Conservation (phyloP, 2,888 invertebrate genomes). For the Pyrochroa serraticornis region DNA sequence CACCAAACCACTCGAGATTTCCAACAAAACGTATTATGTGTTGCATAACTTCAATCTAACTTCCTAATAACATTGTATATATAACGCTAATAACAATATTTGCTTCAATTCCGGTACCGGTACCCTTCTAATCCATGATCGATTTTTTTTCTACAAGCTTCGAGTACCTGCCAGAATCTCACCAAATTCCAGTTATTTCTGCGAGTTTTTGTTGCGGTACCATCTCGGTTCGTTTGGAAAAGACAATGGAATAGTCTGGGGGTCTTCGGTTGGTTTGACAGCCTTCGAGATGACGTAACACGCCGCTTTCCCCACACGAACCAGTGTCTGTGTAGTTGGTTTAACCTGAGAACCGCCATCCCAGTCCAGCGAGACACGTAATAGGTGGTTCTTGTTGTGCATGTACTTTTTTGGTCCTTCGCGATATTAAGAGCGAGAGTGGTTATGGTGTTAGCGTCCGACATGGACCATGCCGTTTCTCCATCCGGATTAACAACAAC, state of each 20-base stretch:
- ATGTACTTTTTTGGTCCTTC: slow-evolving; percentile 18
- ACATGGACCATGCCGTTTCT: slow-evolving; percentile 1
- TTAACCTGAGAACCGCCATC: slow-evolving; percentile 35
- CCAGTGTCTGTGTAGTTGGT: slow-evolving; percentile 11
- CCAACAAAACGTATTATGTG: no score
- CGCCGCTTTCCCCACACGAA: slow-evolving; percentile 40
- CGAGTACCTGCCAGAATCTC: no score
- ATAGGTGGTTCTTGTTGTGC: slow-evolving; percentile 24
- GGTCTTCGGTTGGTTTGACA: slow-evolving; percentile 33
- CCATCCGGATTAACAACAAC: not conserved
- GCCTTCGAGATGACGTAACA: slow-evolving; percentile 37
- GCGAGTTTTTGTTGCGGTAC: no score
- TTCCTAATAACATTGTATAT: no score
- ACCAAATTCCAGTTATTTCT: no score
- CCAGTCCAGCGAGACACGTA: slow-evolving; percentile 37
- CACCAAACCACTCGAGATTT: no score
- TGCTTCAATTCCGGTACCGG: no score
- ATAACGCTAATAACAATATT: no score
- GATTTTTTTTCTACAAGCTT: no score
- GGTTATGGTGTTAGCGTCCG: no score
- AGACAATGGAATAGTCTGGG: slow-evolving; percentile 21
- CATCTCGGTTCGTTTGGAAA: not conserved
- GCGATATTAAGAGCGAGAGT: not conserved
- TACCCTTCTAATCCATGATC: no score
- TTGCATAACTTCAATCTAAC: no score